Conservation (phyloP, 2,888 invertebrate species). For the Pemphredon lugubris region DNA sequence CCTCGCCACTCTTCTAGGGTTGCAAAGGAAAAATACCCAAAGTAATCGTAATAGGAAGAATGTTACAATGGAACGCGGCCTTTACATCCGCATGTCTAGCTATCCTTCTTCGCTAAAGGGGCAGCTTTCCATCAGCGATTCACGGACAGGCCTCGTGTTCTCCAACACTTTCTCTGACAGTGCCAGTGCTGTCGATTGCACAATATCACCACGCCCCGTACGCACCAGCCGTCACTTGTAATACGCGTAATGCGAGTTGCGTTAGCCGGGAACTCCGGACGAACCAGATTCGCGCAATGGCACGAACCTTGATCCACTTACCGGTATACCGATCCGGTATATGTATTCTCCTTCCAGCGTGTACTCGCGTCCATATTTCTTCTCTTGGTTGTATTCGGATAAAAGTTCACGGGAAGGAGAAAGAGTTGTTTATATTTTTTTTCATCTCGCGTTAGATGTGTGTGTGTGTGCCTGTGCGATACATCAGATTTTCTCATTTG, state of each 20-base stretch:
- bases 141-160: constrained; percentile 38
- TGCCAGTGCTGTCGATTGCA: constrained; percentile 43
- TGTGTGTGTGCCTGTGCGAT: too few relatives aligned
- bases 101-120: constrained; percentile 26
- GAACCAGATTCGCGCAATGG: constrained; percentile 62
- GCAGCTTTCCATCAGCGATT: constrained; percentile 44
- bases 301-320: constrained; percentile 67
- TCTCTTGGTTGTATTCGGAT: not conserved
- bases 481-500: too few relatives aligned
- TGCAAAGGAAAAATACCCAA: too few relatives aligned
- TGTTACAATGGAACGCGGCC: not conserved
- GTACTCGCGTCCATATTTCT: constrained; percentile 1
- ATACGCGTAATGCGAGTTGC: constrained; percentile 55
- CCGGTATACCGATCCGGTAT: constrained; percentile 19
- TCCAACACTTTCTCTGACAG: constrained; percentile 58
- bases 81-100: constrained; percentile 8
- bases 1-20: too few relatives aligned
- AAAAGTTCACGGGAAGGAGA: not conserved
- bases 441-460: too few relatives aligned
- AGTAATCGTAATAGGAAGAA: too few relatives aligned
- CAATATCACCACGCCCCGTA: constrained; percentile 59
- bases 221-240: constrained; percentile 33
- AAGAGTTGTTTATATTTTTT: not conserved
- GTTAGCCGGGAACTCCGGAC: constrained; percentile 56
- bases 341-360: not conserved